Percentiles rank a stretch among this genome's conserved stretches.
phyloP scores from a whole-genome alignment of 1,140 invertebrate genomes.

The Rhizoglyphus robini region DNA sequence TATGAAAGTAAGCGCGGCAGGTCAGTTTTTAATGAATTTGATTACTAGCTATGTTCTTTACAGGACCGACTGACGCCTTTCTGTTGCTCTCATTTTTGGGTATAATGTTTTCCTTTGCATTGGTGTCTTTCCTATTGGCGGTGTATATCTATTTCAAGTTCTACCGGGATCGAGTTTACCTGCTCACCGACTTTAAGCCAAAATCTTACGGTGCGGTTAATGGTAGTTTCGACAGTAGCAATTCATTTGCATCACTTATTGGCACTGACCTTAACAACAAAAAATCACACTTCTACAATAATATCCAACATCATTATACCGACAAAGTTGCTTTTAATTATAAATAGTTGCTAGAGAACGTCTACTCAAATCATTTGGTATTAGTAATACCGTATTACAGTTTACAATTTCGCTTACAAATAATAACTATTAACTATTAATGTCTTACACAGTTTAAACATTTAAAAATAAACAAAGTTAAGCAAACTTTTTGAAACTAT shows the following conservation, averaged over 20 bases:
- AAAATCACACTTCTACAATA: background rate
- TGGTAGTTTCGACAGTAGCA: background rate
- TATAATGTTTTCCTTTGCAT: background rate
- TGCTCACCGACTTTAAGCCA: background rate
- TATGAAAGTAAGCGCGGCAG: background rate
- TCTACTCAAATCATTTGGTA: too few species aligned
- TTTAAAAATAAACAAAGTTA: too few species aligned
- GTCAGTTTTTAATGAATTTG: background rate
- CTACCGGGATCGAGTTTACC: background rate
- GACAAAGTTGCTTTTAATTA: too few species aligned
- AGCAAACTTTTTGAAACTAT: too few species aligned
- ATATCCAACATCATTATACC: background rate
- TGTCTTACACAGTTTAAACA: too few species aligned
- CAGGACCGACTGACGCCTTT: background rate
- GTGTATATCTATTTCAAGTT: background rate
- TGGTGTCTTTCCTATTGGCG: background rate
- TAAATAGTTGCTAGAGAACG: too few species aligned
- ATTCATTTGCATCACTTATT: background rate
- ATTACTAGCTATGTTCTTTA: background rate
- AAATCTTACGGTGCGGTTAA: constrained; percentile 5
- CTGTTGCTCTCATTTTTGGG: background rate
- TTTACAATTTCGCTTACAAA: too few species aligned
- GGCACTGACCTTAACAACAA: constrained; percentile 25
- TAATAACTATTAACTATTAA: too few species aligned
- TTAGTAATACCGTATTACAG: too few species aligned